Evolutionary conservation across 1,140 invertebrate genomes (phyloP).

Genomic region (Lordiphosa mommai): DNA sequence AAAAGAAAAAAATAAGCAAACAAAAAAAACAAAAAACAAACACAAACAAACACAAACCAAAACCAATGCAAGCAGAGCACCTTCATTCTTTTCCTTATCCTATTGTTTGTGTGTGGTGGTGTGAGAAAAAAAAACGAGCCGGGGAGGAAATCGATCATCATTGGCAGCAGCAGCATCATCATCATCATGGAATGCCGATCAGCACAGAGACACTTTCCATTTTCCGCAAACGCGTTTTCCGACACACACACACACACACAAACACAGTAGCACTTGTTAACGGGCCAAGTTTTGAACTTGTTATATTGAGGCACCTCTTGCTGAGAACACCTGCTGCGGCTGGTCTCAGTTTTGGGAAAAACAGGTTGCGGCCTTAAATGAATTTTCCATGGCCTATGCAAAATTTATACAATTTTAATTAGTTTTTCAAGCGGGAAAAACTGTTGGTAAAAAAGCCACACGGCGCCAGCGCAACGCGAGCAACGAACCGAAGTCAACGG

Average conservation of each 20-base stretch:
- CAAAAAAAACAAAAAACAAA: conserved; percentile 28
- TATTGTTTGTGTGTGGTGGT: conserved; percentile 21
- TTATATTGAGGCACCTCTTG: conserved; percentile 8
- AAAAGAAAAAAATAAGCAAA: conserved; percentile 33
- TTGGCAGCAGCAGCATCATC: conserved; percentile 12
- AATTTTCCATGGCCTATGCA: neutral
- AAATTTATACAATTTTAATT: neutral
- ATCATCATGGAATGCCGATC: conserved; percentile 14
- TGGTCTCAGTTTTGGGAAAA: conserved; percentile 1
- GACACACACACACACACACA: conserved; percentile 6
- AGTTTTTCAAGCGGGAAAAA: conserved; percentile 3
- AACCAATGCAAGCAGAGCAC: conserved; percentile 15
- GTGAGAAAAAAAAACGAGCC: conserved; percentile 22
- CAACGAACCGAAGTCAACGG: conserved; percentile 16
- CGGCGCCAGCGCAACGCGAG: neutral
- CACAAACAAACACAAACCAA: conserved; percentile 1
- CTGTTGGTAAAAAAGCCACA: neutral
- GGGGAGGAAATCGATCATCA: conserved; percentile 47
- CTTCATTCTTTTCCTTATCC: conserved; percentile 72
- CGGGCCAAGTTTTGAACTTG: conserved; percentile 55
- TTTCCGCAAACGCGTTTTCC: conserved; percentile 60
- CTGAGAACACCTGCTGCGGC: conserved; percentile 30
- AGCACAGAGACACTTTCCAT: conserved; percentile 57
- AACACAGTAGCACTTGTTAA: conserved; percentile 24
- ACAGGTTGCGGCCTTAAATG: conserved; percentile 9